Evolutionary conservation across 2,888 invertebrate species (phyloP).

Genomic region (Lasioglossum villosulum): DNA sequence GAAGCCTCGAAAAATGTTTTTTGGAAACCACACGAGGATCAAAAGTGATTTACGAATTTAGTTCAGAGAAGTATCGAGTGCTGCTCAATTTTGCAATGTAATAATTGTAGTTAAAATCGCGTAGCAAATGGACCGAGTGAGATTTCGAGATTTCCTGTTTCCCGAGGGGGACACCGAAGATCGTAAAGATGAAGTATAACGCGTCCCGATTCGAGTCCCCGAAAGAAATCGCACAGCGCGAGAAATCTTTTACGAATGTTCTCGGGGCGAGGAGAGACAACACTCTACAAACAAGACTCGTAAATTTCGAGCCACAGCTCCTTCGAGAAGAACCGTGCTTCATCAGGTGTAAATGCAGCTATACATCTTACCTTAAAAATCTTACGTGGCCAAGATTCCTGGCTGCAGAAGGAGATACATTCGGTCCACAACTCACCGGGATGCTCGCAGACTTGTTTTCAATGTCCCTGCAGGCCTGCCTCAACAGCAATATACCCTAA

Average conservation of each 20-base stretch:
- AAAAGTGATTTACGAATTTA: neutral
- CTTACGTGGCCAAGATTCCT: conserved; percentile 30
- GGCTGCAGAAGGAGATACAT: neutral
- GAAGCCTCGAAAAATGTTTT: neutral
- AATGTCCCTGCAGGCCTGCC: neutral
- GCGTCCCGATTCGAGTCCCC: conserved; percentile 30
- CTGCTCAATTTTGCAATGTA: too few relatives aligned
- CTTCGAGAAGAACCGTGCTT: conserved; percentile 67
- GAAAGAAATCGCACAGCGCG: conserved; percentile 15
- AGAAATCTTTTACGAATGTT: conserved; percentile 64
- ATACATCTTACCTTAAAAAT: conserved; percentile 61
- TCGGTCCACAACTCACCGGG: neutral
- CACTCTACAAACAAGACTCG: conserved; percentile 74
- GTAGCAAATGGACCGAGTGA: neutral
- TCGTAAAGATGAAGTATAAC: conserved; percentile 33
- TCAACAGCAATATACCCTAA: neutral
- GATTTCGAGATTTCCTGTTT: neutral
- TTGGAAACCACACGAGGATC: neutral
- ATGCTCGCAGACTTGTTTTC: conserved; percentile 1
- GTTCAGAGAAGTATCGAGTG: neutral
- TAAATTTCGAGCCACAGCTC: conserved; percentile 71
- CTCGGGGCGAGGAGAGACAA: conserved; percentile 45
- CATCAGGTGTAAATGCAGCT: conserved; percentile 71
- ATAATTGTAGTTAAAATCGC: neutral
- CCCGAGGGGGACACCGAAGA: neutral